phyloP scores from a whole-genome alignment of 2,113 vertebrate species.

The Dasypus novemcinctus region DNA sequence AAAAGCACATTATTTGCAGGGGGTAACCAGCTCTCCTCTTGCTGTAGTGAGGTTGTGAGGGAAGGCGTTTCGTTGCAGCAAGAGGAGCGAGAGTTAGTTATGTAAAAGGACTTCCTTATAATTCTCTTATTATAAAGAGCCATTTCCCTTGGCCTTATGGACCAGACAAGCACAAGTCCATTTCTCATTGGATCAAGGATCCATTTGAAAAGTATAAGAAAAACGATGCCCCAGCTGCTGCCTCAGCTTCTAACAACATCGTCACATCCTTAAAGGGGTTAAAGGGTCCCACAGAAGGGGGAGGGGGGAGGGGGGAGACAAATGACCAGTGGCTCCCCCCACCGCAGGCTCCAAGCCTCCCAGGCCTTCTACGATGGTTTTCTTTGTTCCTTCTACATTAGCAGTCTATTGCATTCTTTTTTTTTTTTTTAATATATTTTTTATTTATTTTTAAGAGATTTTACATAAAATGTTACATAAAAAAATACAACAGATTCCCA shows the following conservation, averaged over 20 bases:
- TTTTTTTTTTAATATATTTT: no score
- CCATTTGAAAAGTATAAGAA: conserved; percentile 26
- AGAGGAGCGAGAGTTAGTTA: neutral
- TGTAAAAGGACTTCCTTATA: neutral
- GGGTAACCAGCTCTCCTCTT: neutral
- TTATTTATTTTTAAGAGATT: no score
- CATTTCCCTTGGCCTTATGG: neutral
- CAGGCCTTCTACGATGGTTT: neutral
- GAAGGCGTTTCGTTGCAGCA: neutral
- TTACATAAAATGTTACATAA: no score
- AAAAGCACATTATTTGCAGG: neutral
- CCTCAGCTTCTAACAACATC: neutral
- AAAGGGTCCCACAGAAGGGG: neutral
- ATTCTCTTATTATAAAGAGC: conserved; percentile 10
- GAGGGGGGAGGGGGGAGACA: neutral
- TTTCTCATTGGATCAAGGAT: neutral
- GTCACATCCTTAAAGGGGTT: neutral
- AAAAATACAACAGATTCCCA: no score
- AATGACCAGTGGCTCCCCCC: neutral
- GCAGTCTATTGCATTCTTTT: no score
- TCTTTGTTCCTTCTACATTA: neutral
- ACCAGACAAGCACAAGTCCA: conserved; percentile 8
- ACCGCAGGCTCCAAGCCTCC: neutral
- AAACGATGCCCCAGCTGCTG: neutral
- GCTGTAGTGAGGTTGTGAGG: neutral